Evolutionary conservation across 2,797 vertebrate species (phyloP).

Genomic region (Pangasius larnaudii): DNA sequence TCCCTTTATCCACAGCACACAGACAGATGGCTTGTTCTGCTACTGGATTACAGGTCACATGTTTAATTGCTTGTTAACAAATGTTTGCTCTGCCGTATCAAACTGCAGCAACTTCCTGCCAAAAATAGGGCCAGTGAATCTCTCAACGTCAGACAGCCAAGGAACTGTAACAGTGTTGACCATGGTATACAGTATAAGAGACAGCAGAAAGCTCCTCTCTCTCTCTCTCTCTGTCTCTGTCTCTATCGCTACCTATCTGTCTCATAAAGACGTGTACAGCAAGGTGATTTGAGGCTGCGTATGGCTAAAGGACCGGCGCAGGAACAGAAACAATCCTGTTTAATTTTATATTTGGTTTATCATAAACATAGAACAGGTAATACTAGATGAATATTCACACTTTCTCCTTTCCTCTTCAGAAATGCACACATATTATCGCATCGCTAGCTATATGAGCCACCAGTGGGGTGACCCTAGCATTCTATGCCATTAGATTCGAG

Average conservation of each 20-base stretch:
- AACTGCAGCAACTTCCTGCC: slow-evolving; percentile 48
- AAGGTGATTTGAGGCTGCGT: slow-evolving; percentile 13
- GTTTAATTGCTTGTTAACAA: slow-evolving; percentile 65
- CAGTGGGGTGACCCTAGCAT: slow-evolving; percentile 15
- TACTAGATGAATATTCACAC: too few relatives aligned
- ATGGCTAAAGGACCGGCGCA: slow-evolving; percentile 23
- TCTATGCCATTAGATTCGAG: neutral
- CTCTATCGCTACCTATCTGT: neutral
- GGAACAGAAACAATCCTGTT: slow-evolving; percentile 55
- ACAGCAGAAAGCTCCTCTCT: neutral
- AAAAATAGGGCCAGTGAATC: slow-evolving; percentile 51
- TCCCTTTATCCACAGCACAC: slow-evolving; percentile 1
- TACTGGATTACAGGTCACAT: slow-evolving; percentile 48
- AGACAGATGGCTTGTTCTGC: slow-evolving; percentile 41
- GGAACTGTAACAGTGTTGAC: slow-evolving; percentile 34
- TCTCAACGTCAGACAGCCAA: slow-evolving; percentile 46
- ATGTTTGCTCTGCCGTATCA: slow-evolving; percentile 52
- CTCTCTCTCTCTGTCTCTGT: neutral
- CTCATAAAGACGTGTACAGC: slow-evolving; percentile 4
- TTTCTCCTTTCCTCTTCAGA: too few relatives aligned
- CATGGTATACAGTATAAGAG: neutral
- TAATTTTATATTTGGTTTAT: slow-evolving; percentile 28
- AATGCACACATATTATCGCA: too few relatives aligned
- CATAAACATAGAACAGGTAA: too few relatives aligned
- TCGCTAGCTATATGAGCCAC: slow-evolving; percentile 2